phyloP scores from a whole-genome alignment of 2,888 invertebrate species.

The Phortica magna region DNA sequence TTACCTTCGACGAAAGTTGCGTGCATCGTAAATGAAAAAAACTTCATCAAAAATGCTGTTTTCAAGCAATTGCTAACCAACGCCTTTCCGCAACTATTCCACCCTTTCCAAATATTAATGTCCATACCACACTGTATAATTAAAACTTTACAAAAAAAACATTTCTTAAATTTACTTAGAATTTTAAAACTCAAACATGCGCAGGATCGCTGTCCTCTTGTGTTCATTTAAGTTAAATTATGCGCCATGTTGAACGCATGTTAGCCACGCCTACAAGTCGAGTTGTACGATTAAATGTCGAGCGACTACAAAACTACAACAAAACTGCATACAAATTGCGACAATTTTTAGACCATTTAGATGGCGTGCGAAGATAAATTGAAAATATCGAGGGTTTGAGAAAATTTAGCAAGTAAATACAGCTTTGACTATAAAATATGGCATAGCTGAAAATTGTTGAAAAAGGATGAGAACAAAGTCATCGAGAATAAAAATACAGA shows the following conservation, averaged over 20 bases:
- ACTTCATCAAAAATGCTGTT: not conserved
- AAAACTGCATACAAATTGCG: conserved; percentile 54
- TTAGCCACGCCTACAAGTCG: conserved; percentile 18
- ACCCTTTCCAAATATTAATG: too few relatives aligned
- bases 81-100: too few relatives aligned
- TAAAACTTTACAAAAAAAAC: not conserved
- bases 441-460: too few relatives aligned
- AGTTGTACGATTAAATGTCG: not conserved
- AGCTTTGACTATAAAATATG: too few relatives aligned
- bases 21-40: conserved; percentile 12
- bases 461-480: too few relatives aligned
- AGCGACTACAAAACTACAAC: conserved; percentile 16
- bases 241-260: not conserved
- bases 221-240: not conserved
- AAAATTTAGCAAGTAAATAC: too few relatives aligned
- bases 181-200: conserved; percentile 19
- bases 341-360: conserved; percentile 58
- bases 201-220: not conserved
- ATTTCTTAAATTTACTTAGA: conserved; percentile 38
- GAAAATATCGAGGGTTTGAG: conserved; percentile 23
- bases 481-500: too few relatives aligned
- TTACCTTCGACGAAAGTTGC: not conserved
- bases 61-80: not conserved
- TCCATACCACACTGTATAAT: not conserved
- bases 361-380: conserved; percentile 60